These are phyloP conservation scores for Adelosebastes latens DNA, from an alignment of 2,797 vertebrate genomes.

Conservation along the genomic window DNA sequence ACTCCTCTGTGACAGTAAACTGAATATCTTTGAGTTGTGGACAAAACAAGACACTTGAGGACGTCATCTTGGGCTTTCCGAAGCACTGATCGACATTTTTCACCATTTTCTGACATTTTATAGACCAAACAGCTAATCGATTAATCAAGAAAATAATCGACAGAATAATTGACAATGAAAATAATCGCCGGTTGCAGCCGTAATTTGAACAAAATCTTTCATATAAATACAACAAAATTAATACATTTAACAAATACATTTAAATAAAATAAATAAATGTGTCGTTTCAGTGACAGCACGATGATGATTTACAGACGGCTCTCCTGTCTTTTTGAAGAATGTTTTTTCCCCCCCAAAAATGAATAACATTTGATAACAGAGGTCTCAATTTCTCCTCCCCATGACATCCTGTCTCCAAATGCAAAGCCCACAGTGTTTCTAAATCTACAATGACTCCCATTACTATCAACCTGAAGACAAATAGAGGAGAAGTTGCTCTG, in stretches of 20 bases:
- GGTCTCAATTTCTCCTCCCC: slow-evolving; percentile 17
- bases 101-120: too few relatives aligned
- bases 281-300: background rate
- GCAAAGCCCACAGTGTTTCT: background rate
- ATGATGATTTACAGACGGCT: background rate
- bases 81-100: too few relatives aligned
- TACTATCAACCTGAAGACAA: slow-evolving; percentile 6
- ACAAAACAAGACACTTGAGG: too few relatives aligned
- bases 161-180: too few relatives aligned
- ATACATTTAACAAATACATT: background rate
- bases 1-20: too few relatives aligned
- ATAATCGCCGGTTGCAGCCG: too few relatives aligned
- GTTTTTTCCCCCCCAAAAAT: background rate
- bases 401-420: slow-evolving; percentile 33
- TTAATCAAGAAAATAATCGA: too few relatives aligned
- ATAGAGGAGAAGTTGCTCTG: slow-evolving; percentile 37
- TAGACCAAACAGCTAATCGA: too few relatives aligned
- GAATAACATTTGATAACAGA: background rate
- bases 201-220: background rate
- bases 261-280: background rate
- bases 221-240: background rate
- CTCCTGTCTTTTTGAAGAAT: background rate
- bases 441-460: background rate
- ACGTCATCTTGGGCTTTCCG: too few relatives aligned
- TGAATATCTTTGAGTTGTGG: too few relatives aligned